Conservation (phyloP, 1,140 invertebrate genomes). For the Zaprionus lachaisei region DNA sequence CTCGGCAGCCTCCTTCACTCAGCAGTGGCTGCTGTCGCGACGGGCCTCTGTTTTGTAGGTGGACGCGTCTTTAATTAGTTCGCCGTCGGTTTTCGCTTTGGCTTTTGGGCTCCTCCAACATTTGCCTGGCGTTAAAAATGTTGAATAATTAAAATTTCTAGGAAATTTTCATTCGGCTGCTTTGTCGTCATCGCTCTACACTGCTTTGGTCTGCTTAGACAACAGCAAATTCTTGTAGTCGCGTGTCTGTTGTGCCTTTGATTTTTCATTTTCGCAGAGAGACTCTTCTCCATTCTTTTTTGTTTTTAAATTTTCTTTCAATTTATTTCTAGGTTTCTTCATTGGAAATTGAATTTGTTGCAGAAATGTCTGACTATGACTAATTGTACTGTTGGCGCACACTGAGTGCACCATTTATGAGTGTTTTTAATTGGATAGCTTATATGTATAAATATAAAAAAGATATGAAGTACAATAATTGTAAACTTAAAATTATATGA, state of each 20-base stretch:
- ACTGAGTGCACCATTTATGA: background rate
- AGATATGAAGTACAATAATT: too few species aligned
- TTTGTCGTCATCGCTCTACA: conserved; percentile 47
- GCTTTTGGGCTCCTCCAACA: conserved; percentile 41
- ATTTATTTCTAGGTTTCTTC: conserved; percentile 35
- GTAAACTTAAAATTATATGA: too few species aligned
- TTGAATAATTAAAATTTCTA: conserved; percentile 82
- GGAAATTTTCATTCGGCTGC: conserved; percentile 66
- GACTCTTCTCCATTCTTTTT: background rate
- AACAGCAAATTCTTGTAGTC: conserved; percentile 63
- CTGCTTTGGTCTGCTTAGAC: conserved; percentile 15
- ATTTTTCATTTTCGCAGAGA: conserved; percentile 46
- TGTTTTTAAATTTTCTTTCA: conserved; percentile 11
- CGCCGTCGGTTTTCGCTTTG: conserved; percentile 37
- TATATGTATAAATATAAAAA: background rate
- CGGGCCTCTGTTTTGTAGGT: conserved; percentile 65
- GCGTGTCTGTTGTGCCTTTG: conserved; percentile 61
- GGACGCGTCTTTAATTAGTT: conserved; percentile 81
- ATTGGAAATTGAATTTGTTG: conserved; percentile 55
- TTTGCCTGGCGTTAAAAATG: conserved; percentile 81
- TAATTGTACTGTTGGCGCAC: conserved; percentile 50
- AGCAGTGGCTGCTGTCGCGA: conserved; percentile 24
- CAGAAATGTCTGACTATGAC: conserved; percentile 61
- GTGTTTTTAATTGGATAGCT: background rate
- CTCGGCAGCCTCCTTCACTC: background rate